Evolutionary conservation across 2,797 vertebrate genomes (phyloP).

Genomic region (Crypturellus tataupa): DNA sequence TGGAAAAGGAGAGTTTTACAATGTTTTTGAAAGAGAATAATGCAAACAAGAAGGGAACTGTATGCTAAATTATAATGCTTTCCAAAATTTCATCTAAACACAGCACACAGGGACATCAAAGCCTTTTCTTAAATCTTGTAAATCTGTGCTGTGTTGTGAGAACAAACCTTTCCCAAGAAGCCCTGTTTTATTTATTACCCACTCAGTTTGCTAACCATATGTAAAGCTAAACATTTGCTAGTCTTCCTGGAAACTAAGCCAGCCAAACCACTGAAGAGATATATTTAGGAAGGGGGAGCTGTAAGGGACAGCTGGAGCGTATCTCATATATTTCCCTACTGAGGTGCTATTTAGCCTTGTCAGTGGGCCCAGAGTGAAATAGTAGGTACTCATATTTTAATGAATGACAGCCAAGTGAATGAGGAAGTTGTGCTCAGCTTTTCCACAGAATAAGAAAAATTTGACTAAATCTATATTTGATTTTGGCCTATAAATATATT

Average conservation of each 20-base stretch:
- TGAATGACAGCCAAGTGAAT: slow-evolving; percentile 33
- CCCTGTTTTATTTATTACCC: slow-evolving; percentile 37
- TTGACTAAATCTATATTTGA: not conserved
- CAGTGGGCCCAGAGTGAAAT: not conserved
- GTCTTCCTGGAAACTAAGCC: slow-evolving; percentile 58
- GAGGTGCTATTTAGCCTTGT: not conserved
- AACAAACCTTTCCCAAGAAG: slow-evolving; percentile 7
- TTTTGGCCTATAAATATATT: slow-evolving; percentile 42
- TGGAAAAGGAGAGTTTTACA: not conserved
- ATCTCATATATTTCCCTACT: not conserved
- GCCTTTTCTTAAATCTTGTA: not conserved
- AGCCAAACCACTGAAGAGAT: slow-evolving; percentile 33
- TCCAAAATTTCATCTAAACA: slow-evolving; percentile 15
- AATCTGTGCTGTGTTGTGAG: not conserved
- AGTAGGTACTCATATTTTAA: slow-evolving; percentile 14
- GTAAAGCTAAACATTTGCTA: slow-evolving; percentile 29
- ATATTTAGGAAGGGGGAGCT: slow-evolving; percentile 40
- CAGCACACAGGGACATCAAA: not conserved
- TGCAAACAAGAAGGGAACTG: not conserved
- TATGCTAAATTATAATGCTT: not conserved
- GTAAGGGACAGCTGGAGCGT: slow-evolving; percentile 13
- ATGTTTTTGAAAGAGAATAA: slow-evolving; percentile 2
- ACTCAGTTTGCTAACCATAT: slow-evolving; percentile 5
- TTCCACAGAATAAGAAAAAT: slow-evolving; percentile 1
- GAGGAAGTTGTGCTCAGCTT: not conserved